Conservation (phyloP, 2,797 vertebrate species). For the Sebastes nivosus region DNA sequence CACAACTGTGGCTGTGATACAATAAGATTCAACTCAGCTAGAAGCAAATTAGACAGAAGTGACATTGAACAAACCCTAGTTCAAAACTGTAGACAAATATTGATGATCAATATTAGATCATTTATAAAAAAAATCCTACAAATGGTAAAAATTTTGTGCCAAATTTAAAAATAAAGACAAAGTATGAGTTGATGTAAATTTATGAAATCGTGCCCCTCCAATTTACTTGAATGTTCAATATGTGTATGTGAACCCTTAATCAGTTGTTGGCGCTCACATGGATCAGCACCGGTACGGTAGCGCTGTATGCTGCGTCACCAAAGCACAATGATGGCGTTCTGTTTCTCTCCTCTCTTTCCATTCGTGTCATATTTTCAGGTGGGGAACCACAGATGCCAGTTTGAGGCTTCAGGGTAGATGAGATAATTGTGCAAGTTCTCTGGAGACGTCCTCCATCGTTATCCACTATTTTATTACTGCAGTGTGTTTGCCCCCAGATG, state of each 20-base stretch:
- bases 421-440: constrained; percentile 67
- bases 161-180: background rate
- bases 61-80: no score
- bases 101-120: no score
- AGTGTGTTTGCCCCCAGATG: constrained; percentile 36
- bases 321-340: background rate
- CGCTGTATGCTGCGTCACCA: background rate
- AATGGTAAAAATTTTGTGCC: no score
- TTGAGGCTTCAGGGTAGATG: constrained; percentile 48
- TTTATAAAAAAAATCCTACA: no score
- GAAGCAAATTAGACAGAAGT: no score
- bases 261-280: background rate
- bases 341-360: background rate
- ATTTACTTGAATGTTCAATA: background rate
- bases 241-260: background rate
- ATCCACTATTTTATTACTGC: constrained; percentile 46
- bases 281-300: background rate
- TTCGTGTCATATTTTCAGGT: constrained; percentile 46
- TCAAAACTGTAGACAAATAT: no score
- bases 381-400: constrained; percentile 49
- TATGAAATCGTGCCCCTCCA: background rate
- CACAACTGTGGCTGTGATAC: background rate
- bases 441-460: constrained; percentile 51
- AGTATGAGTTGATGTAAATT: background rate
- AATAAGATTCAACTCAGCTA: background rate